Base-by-base conservation (phyloP, 2,113 vertebrate genomes). In the Notarius lentiginosus region DNA sequence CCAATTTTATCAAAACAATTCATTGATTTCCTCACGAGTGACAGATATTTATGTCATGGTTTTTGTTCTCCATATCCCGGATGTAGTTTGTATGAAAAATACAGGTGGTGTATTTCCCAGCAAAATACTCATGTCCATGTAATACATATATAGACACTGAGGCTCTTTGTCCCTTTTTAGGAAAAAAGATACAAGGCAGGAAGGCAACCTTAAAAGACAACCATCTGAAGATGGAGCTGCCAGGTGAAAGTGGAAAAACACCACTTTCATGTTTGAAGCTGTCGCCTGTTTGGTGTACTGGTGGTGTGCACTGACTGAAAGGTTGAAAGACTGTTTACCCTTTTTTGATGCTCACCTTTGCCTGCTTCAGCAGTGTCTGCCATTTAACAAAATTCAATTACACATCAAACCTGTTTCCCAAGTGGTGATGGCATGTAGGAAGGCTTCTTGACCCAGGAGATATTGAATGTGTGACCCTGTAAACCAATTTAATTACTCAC, bases 311-410 rank as follows among this genome's bases (percentile, higher is more conserved):
- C 77, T 14, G 49, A 85, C 24, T 70, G 61, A 70, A 89, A 83
- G 58, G 84, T 83, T 60, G 22, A 85, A 82, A 79, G 70, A 72
- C 61, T 77, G 82, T 87, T 89, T 73, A 86, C 84, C 47, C 79
- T 34, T 61, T 87, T 49, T 82, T 7, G 51, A 79, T 73, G 34
- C 73, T 77, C 1, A 86, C 70, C 83, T 55, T 75, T 49, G 58
- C 61, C 53, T 55, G 58, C 51, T 55, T 73, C 68, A 82, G 63
- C 60, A 82, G 22, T 61, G 66, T 86, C 53, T 73, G 63, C 22
- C 30, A 14, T 73, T 86, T 84, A 56, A 68, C 81, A 84, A 80
- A 86, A 88, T 84, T 84, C 51, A 81, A 86, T 88, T 90, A 84
- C 53, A 24, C 53, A 73, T 86, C 80, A 88, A 63, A 84, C 80